A percentile compares a stretch with the other conserved stretches of the same genome.
phyloP scores from a whole-genome alignment of 2,113 vertebrate genomes.

The Dasyprocta punctata region DNA sequence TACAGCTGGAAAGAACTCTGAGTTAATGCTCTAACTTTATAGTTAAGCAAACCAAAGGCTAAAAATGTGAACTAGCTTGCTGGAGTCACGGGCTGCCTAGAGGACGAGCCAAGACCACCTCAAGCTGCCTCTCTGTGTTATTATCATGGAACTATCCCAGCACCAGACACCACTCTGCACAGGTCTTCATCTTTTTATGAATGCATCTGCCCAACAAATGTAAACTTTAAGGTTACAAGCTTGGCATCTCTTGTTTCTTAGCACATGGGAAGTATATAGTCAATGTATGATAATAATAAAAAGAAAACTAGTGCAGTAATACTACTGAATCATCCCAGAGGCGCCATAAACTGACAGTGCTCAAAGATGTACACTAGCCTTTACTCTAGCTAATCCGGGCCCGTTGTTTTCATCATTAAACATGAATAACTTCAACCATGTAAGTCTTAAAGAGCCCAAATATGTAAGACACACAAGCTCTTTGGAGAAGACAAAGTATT shows the following conservation, averaged over 20 bases:
- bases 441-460: not conserved
- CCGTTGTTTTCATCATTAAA: not conserved
- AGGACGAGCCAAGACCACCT: not conserved
- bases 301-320: not conserved
- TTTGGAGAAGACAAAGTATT: not conserved
- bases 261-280: not conserved
- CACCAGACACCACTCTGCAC: not conserved
- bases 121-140: not conserved
- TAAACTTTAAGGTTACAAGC: not conserved
- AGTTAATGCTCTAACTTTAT: not conserved
- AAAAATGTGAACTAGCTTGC: not conserved
- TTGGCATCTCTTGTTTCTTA: not conserved
- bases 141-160: not conserved
- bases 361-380: not conserved
- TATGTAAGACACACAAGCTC: not conserved
- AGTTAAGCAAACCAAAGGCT: not conserved
- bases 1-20: not conserved
- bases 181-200: not conserved
- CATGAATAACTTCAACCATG: not conserved
- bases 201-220: not conserved
- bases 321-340: not conserved
- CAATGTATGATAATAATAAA: not conserved
- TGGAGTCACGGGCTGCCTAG: not conserved
- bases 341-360: not conserved
- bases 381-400: not conserved